Conservation (phyloP, 2,797 vertebrate species). For the Syngnathus rostellatus region DNA sequence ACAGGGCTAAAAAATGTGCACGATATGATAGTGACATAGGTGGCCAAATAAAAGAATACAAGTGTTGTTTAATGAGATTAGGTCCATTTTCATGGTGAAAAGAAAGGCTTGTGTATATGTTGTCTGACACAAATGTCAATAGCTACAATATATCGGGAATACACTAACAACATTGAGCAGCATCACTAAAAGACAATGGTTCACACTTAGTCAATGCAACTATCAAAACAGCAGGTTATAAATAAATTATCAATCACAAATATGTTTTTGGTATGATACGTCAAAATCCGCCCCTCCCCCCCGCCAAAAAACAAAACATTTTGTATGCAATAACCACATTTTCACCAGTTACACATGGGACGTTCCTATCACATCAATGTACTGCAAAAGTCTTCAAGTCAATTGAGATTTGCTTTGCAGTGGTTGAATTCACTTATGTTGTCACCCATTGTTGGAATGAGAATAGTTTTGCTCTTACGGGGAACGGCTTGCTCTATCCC, state of each 20-base stretch:
- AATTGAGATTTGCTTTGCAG: conserved; percentile 62
- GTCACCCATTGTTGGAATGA: conserved; percentile 58
- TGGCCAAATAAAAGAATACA: conserved; percentile 53
- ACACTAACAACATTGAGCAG: conserved; percentile 73
- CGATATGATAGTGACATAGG: conserved; percentile 19
- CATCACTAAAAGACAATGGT: conserved; percentile 72
- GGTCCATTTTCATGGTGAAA: conserved; percentile 63
- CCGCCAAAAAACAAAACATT: conserved; percentile 35
- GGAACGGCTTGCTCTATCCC: conserved; percentile 62
- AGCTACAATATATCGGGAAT: conserved; percentile 72
- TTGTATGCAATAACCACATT: conserved; percentile 65
- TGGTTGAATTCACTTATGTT: conserved; percentile 58
- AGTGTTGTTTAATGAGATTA: conserved; percentile 66
- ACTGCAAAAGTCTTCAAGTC: conserved; percentile 58
- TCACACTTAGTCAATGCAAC: conserved; percentile 71
- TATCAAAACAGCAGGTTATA: conserved; percentile 71
- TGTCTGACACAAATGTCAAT: conserved; percentile 67
- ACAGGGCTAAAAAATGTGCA: conserved; percentile 33
- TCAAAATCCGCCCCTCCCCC: conserved; percentile 57
- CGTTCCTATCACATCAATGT: conserved; percentile 63
- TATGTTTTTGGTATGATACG: conserved; percentile 65
- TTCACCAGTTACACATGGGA: conserved; percentile 66
- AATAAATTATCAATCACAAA: conserved; percentile 71
- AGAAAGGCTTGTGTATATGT: conserved; percentile 47
- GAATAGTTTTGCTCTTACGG: conserved; percentile 41